Conservation (phyloP, 2,888 invertebrate species). For the Nemapogon koenigi region DNA sequence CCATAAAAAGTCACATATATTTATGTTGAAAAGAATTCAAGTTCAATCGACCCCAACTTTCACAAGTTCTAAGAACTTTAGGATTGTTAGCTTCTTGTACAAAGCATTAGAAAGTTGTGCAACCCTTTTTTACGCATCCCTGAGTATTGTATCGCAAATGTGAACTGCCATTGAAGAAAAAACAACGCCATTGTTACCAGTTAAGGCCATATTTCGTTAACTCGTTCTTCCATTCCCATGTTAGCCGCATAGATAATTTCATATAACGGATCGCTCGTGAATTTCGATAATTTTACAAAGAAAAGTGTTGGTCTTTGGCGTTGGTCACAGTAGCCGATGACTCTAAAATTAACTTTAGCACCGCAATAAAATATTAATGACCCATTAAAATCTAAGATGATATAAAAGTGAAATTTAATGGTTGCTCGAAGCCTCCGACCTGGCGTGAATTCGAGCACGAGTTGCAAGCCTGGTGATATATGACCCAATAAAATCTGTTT, state of each 20-base stretch:
- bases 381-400: constrained; percentile 58
- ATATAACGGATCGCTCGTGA: no score
- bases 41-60: constrained; percentile 32
- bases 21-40: no score
- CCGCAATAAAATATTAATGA: constrained; percentile 59
- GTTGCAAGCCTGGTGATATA: constrained; percentile 38
- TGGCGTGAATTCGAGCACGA: constrained; percentile 32
- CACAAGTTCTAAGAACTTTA: constrained; percentile 40
- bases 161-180: constrained; percentile 42
- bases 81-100: constrained; percentile 20
- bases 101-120: constrained; percentile 62
- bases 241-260: no score
- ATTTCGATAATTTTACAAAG: no score
- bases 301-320: constrained; percentile 42
- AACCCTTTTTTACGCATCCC: constrained; percentile 54
- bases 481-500: constrained; percentile 37
- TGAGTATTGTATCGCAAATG: constrained; percentile 30
- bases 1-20: no score
- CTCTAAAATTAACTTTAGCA: constrained; percentile 59
- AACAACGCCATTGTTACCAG: constrained; percentile 41
- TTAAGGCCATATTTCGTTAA: constrained; percentile 44
- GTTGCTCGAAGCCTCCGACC: constrained; percentile 37
- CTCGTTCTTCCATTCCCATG: constrained; percentile 48
- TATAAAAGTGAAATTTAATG: constrained; percentile 62
- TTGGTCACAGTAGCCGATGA: constrained; percentile 51